These are phyloP conservation scores for Agriotes lineatus DNA, from an alignment of 2,888 invertebrate species.

Conservation along the genomic window DNA sequence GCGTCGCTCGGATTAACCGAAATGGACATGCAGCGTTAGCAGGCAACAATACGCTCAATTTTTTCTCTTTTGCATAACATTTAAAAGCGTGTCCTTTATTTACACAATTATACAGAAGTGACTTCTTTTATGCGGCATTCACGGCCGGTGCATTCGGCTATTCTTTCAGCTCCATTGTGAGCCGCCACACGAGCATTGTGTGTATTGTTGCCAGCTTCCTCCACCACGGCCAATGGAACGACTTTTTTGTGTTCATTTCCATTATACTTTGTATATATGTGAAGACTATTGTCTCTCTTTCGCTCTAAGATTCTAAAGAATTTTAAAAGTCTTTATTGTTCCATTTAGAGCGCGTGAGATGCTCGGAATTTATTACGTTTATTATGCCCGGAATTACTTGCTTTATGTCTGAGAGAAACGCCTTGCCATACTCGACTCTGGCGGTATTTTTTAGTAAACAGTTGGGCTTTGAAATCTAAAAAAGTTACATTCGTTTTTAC, in stretches of 20 bases:
- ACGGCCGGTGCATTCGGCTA: conserved; percentile 62
- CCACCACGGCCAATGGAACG: conserved; percentile 53
- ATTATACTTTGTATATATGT: conserved; percentile 60
- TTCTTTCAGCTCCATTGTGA: conserved; percentile 60
- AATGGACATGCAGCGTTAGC: conserved; percentile 53
- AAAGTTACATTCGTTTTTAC: no score
- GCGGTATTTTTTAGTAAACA: no score
- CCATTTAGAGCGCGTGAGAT: conserved; percentile 45
- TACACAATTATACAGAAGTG: conserved; percentile 64
- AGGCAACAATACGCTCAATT: conserved; percentile 50
- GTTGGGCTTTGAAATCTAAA: no score
- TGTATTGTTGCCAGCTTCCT: conserved; percentile 61
- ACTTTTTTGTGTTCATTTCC: conserved; percentile 59
- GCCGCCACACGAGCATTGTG: conserved; percentile 57
- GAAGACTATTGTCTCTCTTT: conserved; percentile 54
- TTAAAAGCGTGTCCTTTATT: conserved; percentile 62
- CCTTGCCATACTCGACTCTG: no score
- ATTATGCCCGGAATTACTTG: conserved; percentile 34
- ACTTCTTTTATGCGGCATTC: conserved; percentile 62
- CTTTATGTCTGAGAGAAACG: no score
- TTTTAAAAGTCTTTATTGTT: conserved; percentile 56
- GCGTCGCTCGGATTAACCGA: conserved; percentile 27
- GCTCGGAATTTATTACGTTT: conserved; percentile 40
- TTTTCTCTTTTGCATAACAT: conserved; percentile 55
- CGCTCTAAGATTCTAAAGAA: conserved; percentile 56